Evolutionary conservation across 2,113 vertebrate genomes (phyloP).

Genomic region (Prietella phreatophila): DNA sequence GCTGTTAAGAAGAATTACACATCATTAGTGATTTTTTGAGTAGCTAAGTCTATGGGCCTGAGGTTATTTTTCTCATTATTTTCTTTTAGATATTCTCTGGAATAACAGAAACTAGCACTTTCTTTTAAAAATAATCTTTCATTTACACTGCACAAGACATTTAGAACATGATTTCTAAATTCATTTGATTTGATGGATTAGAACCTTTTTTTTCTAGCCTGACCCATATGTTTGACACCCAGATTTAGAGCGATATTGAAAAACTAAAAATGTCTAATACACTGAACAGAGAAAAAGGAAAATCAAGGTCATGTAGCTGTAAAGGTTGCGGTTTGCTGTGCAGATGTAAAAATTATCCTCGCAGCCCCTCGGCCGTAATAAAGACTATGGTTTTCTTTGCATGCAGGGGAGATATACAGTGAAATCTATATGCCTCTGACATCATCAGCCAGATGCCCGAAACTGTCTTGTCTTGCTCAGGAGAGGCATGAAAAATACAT

Average conservation of each 20-base stretch:
- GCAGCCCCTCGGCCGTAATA: neutral
- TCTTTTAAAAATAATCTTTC: too few relatives aligned
- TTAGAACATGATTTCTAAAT: neutral
- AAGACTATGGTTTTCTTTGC: neutral
- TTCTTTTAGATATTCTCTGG: neutral
- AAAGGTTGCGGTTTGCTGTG: slow-evolving; percentile 4
- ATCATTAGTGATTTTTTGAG: neutral
- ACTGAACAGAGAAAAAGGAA: neutral
- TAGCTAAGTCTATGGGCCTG: neutral
- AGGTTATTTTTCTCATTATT: neutral
- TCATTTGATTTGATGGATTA: neutral
- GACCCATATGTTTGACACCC: neutral
- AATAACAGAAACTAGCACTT: neutral
- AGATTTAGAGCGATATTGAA: neutral
- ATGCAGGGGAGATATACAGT: slow-evolving; percentile 26
- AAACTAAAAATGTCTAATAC: neutral
- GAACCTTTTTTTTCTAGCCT: neutral
- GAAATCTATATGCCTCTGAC: slow-evolving; percentile 29
- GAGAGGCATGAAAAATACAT: slow-evolving; percentile 45
- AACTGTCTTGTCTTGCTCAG: slow-evolving; percentile 2
- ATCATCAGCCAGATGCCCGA: slow-evolving; percentile 12
- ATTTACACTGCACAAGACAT: neutral
- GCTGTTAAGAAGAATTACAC: neutral
- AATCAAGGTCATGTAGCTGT: neutral
- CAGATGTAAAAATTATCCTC: neutral